Percentiles rank a stretch among this genome's conserved stretches.
phyloP scores from a whole-genome alignment of 2,888 invertebrate species.

The Hoplodrina blanda region DNA sequence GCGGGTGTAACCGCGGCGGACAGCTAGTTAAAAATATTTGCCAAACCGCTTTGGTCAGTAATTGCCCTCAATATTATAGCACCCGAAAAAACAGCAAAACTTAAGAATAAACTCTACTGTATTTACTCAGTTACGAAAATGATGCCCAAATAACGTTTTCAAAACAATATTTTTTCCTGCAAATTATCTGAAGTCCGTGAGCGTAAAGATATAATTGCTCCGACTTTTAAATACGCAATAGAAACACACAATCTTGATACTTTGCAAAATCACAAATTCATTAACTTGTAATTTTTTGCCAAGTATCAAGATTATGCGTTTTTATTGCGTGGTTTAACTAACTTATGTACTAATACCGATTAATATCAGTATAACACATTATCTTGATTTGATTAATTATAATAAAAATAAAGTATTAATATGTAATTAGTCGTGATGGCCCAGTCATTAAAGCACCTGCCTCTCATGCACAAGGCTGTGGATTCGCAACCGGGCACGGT shows the following conservation, averaged over 20 bases:
- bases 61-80: not conserved
- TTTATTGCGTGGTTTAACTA: not conserved
- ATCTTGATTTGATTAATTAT: constrained; percentile 13
- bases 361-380: not conserved
- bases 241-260: constrained; percentile 2
- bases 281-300: too few species aligned
- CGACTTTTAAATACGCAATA: constrained; percentile 16
- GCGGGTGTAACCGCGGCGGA: too few species aligned
- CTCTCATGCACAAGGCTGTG: too few species aligned
- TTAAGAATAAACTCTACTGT: not conserved
- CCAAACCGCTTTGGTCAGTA: not conserved
- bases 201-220: constrained; percentile 42
- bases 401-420: too few species aligned
- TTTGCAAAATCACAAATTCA: not conserved
- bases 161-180: not conserved
- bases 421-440: too few species aligned
- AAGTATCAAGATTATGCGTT: too few species aligned
- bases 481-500: too few species aligned
- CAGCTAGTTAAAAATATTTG: not conserved
- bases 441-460: too few species aligned
- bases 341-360: constrained; percentile 4
- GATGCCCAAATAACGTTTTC: not conserved
- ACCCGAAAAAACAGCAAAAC: not conserved
- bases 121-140: not conserved
- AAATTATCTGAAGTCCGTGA: constrained; percentile 5